Evolutionary conservation across 2,113 vertebrate species (phyloP).

Genomic region (Anguilla japonica): DNA sequence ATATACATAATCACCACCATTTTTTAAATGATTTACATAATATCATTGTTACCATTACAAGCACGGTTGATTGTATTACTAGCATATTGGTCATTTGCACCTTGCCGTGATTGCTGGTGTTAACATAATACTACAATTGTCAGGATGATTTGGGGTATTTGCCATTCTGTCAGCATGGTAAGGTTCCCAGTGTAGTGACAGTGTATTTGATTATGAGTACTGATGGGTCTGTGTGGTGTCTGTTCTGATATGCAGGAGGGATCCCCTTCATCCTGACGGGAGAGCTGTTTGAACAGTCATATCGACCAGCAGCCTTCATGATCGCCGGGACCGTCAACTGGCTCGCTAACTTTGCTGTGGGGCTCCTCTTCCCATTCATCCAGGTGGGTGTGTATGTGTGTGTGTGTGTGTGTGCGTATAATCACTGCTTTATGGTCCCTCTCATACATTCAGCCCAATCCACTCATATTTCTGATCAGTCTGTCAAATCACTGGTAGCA

Average conservation of each 20-base stretch:
- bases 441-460: too few relatives aligned
- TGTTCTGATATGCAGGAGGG: slow-evolving; percentile 72
- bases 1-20: too few relatives aligned
- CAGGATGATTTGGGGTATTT: background rate
- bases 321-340: slow-evolving; percentile 86
- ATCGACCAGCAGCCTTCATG: slow-evolving; percentile 84
- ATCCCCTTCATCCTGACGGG: slow-evolving; percentile 90
- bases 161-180: background rate
- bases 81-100: too few relatives aligned
- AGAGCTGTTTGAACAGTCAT: slow-evolving; percentile 87
- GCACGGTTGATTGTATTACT: too few relatives aligned
- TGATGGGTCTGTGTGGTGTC: background rate
- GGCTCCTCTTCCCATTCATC: slow-evolving; percentile 91
- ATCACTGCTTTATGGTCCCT: too few relatives aligned
- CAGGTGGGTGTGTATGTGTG: slow-evolving; percentile 59
- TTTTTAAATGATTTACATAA: too few relatives aligned
- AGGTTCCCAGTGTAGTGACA: background rate
- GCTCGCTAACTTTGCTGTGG: slow-evolving; percentile 86
- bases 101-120: too few relatives aligned
- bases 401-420: background rate
- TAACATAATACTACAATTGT: too few relatives aligned
- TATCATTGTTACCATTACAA: too few relatives aligned
- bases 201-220: background rate
- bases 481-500: too few relatives aligned
- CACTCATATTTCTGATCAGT: too few relatives aligned